Conservation (phyloP, 2,888 invertebrate species). For the Andrena camellia region DNA sequence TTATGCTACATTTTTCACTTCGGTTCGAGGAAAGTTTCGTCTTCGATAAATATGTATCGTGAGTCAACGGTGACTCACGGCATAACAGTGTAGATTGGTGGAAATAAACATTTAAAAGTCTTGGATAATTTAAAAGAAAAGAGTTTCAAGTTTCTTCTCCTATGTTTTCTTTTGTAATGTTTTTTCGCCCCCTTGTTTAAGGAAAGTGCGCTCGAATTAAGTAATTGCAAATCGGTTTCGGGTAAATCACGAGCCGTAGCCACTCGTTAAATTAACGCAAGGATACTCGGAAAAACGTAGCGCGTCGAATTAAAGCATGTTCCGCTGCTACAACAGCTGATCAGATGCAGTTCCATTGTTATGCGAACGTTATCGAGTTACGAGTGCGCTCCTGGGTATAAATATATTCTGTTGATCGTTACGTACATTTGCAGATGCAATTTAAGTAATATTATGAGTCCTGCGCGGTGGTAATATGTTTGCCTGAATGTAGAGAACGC, state of each 20-base stretch:
- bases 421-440: constrained; percentile 9
- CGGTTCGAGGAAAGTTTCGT: too few species aligned
- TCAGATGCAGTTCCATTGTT: constrained; percentile 9
- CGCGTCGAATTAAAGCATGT: constrained; percentile 19
- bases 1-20: too few species aligned
- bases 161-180: too few species aligned
- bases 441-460: constrained; percentile 16
- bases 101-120: too few species aligned
- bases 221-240: neutral
- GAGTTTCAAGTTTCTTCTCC: too few species aligned
- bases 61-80: too few species aligned
- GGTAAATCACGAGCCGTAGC: neutral
- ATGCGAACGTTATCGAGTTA: constrained; percentile 21
- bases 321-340: neutral
- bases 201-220: neutral
- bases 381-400: constrained; percentile 8
- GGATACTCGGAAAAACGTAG: neutral
- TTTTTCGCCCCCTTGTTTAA: too few species aligned
- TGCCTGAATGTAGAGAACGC: too few species aligned
- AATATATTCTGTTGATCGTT: constrained; percentile 3
- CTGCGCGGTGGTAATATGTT: neutral
- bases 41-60: too few species aligned
- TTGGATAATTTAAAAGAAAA: too few species aligned
- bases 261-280: constrained; percentile 5
- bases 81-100: too few species aligned